Conservation (phyloP, 2,113 vertebrate species). For the Ailuropoda melanoleuca region DNA sequence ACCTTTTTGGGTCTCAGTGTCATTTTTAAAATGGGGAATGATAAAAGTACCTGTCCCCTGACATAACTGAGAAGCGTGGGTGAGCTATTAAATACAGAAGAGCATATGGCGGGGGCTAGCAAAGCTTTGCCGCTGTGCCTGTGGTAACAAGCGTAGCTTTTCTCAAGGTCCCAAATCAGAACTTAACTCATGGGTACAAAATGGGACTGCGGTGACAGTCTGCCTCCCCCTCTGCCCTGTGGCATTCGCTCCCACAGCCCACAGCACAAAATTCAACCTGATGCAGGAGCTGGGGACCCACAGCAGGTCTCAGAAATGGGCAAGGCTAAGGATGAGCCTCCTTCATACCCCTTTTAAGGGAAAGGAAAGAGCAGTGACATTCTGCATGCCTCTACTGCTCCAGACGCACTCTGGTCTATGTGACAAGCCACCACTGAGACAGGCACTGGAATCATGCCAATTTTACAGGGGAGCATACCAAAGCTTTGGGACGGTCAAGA, state of each 20-base stretch:
- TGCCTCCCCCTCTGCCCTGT: rapidly evolving
- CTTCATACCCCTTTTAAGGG: background rate
- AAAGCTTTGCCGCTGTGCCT: rapidly evolving
- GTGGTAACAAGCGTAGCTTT: background rate
- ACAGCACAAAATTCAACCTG: background rate
- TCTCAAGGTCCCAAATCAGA: background rate
- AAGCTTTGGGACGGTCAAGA: background rate
- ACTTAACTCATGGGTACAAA: background rate
- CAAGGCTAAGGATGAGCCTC: background rate
- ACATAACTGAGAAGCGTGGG: background rate
- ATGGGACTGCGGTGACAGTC: no score
- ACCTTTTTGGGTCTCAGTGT: background rate
- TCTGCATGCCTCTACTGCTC: background rate
- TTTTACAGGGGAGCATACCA: background rate
- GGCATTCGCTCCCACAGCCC: background rate
- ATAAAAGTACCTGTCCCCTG: background rate
- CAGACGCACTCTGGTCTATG: background rate
- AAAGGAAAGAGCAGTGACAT: background rate
- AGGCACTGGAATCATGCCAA: background rate
- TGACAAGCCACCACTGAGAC: rapidly evolving
- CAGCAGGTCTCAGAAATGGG: background rate
- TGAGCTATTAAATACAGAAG: rapidly evolving
- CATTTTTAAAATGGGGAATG: background rate
- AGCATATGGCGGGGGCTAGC: rapidly evolving
- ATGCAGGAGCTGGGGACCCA: background rate